Percentiles rank a stretch among this genome's conserved stretches.
Conservation (phyloP, 2,888 invertebrate genomes). For the Loripinus fragilis region DNA sequence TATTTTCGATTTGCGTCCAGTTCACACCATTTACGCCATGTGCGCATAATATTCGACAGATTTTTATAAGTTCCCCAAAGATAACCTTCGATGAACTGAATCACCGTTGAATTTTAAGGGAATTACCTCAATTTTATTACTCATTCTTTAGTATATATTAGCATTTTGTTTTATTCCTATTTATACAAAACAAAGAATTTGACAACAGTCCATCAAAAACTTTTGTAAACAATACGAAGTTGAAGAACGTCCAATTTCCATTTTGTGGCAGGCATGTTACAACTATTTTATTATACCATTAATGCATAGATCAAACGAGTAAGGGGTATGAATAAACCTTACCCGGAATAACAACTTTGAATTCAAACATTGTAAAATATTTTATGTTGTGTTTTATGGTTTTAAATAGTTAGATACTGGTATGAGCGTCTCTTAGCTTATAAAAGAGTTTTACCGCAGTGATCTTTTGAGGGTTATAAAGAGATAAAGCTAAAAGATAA, state of each 20-base stretch:
- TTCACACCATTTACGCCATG: no score
- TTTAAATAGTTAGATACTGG: constrained; percentile 19
- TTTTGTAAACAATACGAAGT: constrained; percentile 7
- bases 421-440: constrained; percentile 1
- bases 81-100: no score
- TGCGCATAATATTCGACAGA: no score
- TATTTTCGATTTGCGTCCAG: no score
- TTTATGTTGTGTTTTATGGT: constrained; percentile 20
- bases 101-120: no score
- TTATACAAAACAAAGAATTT: constrained; percentile 2
- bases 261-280: constrained; percentile 15
- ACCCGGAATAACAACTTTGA: constrained; percentile 11
- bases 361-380: constrained; percentile 21
- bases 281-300: constrained; percentile 17
- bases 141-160: background rate
- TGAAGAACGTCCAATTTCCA: constrained; percentile 17
- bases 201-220: constrained; percentile 3
- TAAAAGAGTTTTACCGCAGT: constrained; percentile 13
- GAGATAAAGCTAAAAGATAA: background rate
- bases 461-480: background rate
- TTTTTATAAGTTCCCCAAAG: no score
- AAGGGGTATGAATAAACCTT: constrained; percentile 1
- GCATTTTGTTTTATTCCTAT: constrained; percentile 11
- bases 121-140: background rate
- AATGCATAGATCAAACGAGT: constrained; percentile 5